Evolutionary conservation across 2,888 invertebrate genomes (phyloP).

Genomic region (Allacma fusca): DNA sequence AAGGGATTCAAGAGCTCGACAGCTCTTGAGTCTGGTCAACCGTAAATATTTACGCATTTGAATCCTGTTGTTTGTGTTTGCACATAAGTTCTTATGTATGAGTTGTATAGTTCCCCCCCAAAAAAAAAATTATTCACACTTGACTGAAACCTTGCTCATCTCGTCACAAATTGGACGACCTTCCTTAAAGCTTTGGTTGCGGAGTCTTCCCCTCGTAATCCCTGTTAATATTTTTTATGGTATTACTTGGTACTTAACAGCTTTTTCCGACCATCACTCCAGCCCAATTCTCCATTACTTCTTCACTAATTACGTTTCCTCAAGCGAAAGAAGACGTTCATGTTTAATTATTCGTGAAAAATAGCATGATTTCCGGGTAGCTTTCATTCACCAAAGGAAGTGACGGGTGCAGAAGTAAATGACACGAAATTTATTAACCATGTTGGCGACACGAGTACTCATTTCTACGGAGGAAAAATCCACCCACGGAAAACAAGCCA

Average conservation of each 20-base stretch:
- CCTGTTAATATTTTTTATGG: not conserved
- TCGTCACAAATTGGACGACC: too few relatives aligned
- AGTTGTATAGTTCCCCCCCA: too few relatives aligned
- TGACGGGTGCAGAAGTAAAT: not conserved
- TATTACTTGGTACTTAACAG: not conserved
- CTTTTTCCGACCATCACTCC: not conserved
- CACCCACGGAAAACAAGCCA: too few relatives aligned
- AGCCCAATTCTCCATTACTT: not conserved
- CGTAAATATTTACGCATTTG: too few relatives aligned
- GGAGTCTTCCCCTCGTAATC: too few relatives aligned
- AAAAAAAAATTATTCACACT: too few relatives aligned
- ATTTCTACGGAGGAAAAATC: not conserved
- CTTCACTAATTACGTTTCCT: not conserved
- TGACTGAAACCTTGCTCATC: too few relatives aligned
- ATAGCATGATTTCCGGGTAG: not conserved
- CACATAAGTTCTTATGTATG: too few relatives aligned
- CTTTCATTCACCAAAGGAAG: not conserved
- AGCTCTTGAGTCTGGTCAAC: too few relatives aligned
- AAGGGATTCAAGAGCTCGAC: too few relatives aligned
- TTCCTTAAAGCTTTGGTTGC: too few relatives aligned
- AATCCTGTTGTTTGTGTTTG: too few relatives aligned
- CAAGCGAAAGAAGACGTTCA: not conserved
- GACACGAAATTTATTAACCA: constrained; percentile 6
- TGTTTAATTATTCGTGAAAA: constrained; percentile 9
- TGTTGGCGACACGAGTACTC: not conserved